Conservation (phyloP, 2,888 invertebrate species). For the Hirtodrosophila confusa region DNA sequence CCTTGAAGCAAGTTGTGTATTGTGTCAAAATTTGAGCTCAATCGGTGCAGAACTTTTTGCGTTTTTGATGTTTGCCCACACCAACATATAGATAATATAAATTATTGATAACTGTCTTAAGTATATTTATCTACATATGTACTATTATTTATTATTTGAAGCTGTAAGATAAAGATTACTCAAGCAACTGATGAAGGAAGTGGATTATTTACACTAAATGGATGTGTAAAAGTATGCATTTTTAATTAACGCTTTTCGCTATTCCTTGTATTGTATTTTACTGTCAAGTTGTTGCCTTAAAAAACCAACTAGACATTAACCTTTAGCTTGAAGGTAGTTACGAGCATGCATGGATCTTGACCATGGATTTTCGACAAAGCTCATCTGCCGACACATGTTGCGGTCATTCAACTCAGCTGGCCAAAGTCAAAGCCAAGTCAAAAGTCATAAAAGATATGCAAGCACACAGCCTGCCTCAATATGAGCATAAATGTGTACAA, state of each 20-base stretch:
- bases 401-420: conserved; percentile 63
- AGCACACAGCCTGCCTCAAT: conserved; percentile 41
- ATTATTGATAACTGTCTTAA: too few species aligned
- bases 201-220: too few species aligned
- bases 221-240: neutral
- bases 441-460: conserved; percentile 79
- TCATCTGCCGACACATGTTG: conserved; percentile 44
- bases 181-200: too few species aligned
- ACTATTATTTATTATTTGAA: too few species aligned
- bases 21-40: too few species aligned
- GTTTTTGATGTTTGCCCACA: too few species aligned
- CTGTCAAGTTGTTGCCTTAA: conserved; percentile 1
- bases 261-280: neutral
- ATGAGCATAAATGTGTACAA: conserved; percentile 47
- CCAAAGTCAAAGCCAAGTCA: conserved; percentile 71
- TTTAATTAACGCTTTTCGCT: conserved; percentile 14
- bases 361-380: conserved; percentile 44
- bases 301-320: conserved; percentile 21
- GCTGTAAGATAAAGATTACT: too few species aligned
- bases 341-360: conserved; percentile 22
- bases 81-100: too few species aligned
- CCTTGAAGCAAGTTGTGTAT: too few species aligned
- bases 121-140: too few species aligned
- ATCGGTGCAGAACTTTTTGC: too few species aligned
- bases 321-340: conserved; percentile 14